Evolutionary conservation across 1,140 invertebrate genomes (phyloP).

Genomic region (Magallana angulata): DNA sequence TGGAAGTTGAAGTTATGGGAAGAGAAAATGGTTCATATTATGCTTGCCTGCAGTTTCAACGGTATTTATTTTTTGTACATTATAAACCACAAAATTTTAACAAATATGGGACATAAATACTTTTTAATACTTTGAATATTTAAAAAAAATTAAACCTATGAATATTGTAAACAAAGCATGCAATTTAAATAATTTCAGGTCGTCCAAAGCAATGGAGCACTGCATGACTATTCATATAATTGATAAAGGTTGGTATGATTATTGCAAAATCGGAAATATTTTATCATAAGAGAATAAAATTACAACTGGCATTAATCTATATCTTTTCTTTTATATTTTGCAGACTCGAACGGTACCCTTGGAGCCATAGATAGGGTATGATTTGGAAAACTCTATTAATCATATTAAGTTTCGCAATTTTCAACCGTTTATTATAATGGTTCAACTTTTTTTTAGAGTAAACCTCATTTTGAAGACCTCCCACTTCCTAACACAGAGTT

Average conservation of each 20-base stretch:
- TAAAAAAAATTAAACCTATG: no score
- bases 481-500: background rate
- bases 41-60: background rate
- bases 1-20: background rate
- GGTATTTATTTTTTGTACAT: background rate
- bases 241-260: background rate
- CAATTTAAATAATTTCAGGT: background rate
- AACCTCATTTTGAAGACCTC: background rate
- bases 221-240: background rate
- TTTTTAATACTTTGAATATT: no score
- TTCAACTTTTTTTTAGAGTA: background rate
- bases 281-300: no score
- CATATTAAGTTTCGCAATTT: no score
- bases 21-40: background rate
- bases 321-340: no score
- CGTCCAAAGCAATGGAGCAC: background rate
- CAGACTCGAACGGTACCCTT: background rate
- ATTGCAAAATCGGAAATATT: no score
- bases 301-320: no score
- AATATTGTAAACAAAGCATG: no score
- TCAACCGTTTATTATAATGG: no score
- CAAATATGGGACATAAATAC: no score
- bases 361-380: background rate
- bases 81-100: no score
- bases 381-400: background rate